Evolutionary conservation across 2,888 invertebrate species (phyloP).

Genomic region (Drosophila prolongata): DNA sequence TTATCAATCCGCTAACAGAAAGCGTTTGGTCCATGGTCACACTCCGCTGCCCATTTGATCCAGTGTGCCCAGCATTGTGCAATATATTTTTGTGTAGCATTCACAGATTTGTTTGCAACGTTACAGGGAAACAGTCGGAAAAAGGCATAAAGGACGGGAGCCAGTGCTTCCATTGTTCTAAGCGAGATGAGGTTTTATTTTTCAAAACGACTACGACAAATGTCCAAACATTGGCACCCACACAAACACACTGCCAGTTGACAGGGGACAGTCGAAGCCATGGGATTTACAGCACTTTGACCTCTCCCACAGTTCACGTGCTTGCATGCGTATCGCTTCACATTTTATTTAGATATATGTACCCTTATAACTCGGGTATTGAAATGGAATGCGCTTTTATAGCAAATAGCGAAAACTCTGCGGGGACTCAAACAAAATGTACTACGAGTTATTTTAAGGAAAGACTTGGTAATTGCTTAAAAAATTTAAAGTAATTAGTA

Average conservation of each 20-base stretch:
- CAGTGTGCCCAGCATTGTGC: slow-evolving; percentile 1
- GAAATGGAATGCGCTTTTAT: background rate
- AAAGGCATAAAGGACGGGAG: background rate
- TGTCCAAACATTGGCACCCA: slow-evolving; percentile 55
- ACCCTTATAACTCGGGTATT: background rate
- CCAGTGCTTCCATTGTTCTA: slow-evolving; percentile 1
- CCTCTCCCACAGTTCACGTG: slow-evolving; percentile 45
- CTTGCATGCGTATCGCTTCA: slow-evolving; percentile 1
- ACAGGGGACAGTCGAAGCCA: slow-evolving; percentile 19
- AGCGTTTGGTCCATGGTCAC: slow-evolving; percentile 1
- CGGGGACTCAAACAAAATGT: background rate
- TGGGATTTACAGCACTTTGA: slow-evolving; percentile 67
- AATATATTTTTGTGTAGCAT: background rate
- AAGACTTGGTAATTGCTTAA: no score
- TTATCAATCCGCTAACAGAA: slow-evolving; percentile 7
- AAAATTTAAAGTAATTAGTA: no score
- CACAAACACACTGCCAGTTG: background rate
- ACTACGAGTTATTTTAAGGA: background rate
- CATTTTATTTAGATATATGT: slow-evolving; percentile 4
- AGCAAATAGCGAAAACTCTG: background rate
- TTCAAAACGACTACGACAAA: slow-evolving; percentile 50
- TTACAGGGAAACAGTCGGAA: background rate
- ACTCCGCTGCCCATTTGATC: background rate
- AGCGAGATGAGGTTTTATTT: slow-evolving; percentile 48
- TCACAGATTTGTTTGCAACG: slow-evolving; percentile 3